A percentile compares a stretch with the other conserved stretches of the same genome.
Evolutionary conservation across 1,140 invertebrate species (phyloP).

Genomic region (Brachionus paranguensis): DNA sequence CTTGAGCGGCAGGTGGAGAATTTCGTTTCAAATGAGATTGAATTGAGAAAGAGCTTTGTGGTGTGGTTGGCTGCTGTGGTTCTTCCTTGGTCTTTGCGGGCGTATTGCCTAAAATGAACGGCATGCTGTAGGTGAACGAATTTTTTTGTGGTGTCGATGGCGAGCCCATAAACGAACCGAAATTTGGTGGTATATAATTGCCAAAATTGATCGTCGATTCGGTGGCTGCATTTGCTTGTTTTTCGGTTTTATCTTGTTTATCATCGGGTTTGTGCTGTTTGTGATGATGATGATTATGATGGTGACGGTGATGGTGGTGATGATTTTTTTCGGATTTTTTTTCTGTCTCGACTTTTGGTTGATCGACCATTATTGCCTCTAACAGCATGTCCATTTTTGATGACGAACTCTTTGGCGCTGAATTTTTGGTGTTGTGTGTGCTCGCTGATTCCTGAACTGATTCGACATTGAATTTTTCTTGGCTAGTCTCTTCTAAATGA

Average conservation of each 20-base stretch:
- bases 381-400: conserved; percentile 17
- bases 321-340: neutral
- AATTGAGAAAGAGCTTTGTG: neutral
- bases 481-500: neutral
- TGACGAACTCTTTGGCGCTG: neutral
- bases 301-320: neutral
- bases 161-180: neutral
- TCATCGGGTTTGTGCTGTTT: neutral
- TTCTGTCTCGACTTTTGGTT: neutral
- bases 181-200: neutral
- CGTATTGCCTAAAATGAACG: conserved; percentile 20
- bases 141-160: conserved; percentile 22
- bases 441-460: neutral
- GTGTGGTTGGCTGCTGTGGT: neutral
- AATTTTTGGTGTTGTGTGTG: neutral
- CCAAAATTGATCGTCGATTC: neutral
- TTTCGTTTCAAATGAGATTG: neutral
- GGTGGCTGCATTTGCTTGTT: neutral
- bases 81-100: neutral
- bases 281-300: neutral
- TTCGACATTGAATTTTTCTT: neutral
- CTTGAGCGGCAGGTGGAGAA: neutral
- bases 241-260: neutral
- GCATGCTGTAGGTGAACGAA: conserved; percentile 7
- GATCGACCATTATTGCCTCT: neutral